These are phyloP conservation scores for Lophius americanus DNA, from an alignment of 2,797 vertebrate genomes.

Conservation along the genomic window DNA sequence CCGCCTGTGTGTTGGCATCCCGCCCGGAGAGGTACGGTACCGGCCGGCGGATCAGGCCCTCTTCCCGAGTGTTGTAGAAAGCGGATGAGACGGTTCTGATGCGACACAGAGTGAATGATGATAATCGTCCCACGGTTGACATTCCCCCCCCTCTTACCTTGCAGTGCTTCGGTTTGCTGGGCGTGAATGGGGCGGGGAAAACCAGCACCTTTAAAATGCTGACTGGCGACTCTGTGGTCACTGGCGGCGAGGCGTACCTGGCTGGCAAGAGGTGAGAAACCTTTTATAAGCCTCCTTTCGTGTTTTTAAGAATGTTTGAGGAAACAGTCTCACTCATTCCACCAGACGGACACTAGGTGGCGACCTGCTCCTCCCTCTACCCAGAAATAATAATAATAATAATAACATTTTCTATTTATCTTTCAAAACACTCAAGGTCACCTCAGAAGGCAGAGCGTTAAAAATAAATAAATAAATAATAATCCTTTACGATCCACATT, in stretches of 20 bases:
- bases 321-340: too few species aligned
- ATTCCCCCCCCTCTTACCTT: slow-evolving; percentile 14
- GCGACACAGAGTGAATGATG: not conserved
- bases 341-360: too few species aligned
- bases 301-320: not conserved
- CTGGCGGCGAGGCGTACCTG: slow-evolving; percentile 92
- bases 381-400: too few species aligned
- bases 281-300: not conserved
- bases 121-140: not conserved
- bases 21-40: slow-evolving; percentile 90
- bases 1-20: slow-evolving; percentile 95
- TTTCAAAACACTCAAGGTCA: too few species aligned
- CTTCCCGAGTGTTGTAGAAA: not conserved
- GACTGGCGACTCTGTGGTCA: slow-evolving; percentile 88
- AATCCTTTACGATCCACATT: too few species aligned
- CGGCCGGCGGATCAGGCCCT: not conserved
- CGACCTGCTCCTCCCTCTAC: too few species aligned
- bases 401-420: too few species aligned
- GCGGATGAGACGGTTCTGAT: not conserved
- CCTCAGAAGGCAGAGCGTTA: too few species aligned
- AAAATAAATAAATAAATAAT: too few species aligned
- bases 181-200: slow-evolving; percentile 97
- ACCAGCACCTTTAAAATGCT: slow-evolving; percentile 99
- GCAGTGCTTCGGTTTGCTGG: slow-evolving; percentile 96
- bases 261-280: slow-evolving; percentile 90